Percentiles rank a stretch among this genome's conserved stretches.
phyloP scores from a whole-genome alignment of 2,888 invertebrate genomes.

The Pyralis farinalis region DNA sequence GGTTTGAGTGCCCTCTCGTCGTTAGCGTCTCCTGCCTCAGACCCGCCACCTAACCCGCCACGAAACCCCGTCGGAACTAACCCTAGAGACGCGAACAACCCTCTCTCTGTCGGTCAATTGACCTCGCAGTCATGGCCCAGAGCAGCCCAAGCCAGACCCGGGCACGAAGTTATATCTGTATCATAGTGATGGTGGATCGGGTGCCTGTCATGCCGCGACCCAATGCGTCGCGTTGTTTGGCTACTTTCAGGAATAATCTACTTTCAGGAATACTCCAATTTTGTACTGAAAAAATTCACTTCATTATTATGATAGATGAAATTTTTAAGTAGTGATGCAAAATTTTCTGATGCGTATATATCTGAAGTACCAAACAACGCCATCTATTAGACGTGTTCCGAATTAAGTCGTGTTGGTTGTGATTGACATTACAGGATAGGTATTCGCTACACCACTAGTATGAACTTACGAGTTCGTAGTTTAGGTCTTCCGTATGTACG shows the following conservation, averaged over 20 bases:
- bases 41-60: constrained; percentile 77
- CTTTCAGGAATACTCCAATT: no score
- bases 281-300: no score
- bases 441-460: constrained; percentile 30
- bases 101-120: constrained; percentile 93
- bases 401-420: constrained; percentile 60
- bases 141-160: constrained; percentile 53
- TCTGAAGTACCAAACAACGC: constrained; percentile 31
- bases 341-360: no score
- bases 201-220: constrained; percentile 24
- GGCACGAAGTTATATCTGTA: constrained; percentile 74
- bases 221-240: constrained; percentile 2
- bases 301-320: no score
- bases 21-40: constrained; percentile 89
- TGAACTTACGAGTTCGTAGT: constrained; percentile 24
- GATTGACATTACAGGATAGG: constrained; percentile 43
- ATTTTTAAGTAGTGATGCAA: no score
- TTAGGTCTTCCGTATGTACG: constrained; percentile 28
- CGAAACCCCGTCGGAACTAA: constrained; percentile 94
- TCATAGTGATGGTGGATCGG: constrained; percentile 58
- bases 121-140: constrained; percentile 85
- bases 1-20: constrained; percentile 73
- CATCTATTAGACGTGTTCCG: constrained; percentile 42
- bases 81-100: constrained; percentile 95
- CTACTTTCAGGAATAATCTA: not conserved